A percentile compares a stretch with the other conserved stretches of the same genome.
Conservation (phyloP, 2,888 invertebrate species). For the Hirudinaria manillensis region DNA sequence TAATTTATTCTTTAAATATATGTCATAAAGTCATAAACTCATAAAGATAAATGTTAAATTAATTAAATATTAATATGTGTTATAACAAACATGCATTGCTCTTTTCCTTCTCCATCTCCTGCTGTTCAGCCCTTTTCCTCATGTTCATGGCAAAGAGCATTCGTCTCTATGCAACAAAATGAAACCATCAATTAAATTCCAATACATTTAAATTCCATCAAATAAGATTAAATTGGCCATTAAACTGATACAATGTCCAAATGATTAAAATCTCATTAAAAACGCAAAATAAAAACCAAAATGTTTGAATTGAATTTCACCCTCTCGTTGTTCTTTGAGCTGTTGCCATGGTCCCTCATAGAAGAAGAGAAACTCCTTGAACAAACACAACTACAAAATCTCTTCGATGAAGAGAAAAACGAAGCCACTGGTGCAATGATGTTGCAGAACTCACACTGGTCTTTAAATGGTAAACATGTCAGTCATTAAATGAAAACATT, state of each 20-base stretch:
- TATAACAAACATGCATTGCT: neutral
- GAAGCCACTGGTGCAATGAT: conserved; percentile 78
- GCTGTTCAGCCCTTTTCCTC: conserved; percentile 8
- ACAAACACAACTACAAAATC: conserved; percentile 75
- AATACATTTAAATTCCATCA: no score
- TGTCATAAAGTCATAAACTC: no score
- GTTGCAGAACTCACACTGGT: conserved; percentile 77
- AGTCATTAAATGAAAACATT: no score
- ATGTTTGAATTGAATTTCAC: neutral
- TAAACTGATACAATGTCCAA: no score
- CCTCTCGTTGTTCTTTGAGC: conserved; percentile 28
- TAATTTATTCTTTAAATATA: no score
- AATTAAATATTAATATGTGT: neutral
- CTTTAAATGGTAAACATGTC: conserved; percentile 55
- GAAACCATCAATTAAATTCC: neutral
- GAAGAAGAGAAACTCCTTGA: conserved; percentile 57
- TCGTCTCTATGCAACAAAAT: conserved; percentile 5
- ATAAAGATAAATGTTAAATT: neutral
- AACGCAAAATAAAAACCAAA: neutral
- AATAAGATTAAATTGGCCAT: no score
- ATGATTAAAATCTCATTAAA: neutral
- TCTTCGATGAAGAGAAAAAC: conserved; percentile 74
- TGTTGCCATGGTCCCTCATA: conserved; percentile 36
- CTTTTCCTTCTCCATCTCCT: neutral
- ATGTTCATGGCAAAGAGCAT: conserved; percentile 19